phyloP scores from a whole-genome alignment of 2,797 vertebrate genomes.

The Myotis myotis region DNA sequence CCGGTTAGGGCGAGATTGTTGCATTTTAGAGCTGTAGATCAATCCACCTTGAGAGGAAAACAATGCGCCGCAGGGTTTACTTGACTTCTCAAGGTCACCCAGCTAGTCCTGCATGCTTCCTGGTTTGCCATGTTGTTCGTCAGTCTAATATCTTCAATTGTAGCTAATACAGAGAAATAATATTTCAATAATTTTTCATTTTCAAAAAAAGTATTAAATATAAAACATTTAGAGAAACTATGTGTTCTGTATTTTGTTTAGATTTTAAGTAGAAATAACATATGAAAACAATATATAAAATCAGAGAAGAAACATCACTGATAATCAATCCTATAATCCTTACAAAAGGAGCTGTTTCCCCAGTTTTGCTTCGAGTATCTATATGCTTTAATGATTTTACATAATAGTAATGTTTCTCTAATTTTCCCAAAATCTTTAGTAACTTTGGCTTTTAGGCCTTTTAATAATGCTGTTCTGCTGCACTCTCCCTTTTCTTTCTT shows the following conservation, averaged over 20 bases:
- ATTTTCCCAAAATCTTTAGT: neutral
- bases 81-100: neutral
- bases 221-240: neutral
- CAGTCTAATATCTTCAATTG: neutral
- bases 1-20: neutral
- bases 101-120: neutral
- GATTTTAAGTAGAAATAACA: conserved; percentile 23
- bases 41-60: conserved; percentile 1
- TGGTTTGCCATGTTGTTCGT: neutral
- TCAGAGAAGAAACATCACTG: neutral
- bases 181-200: neutral
- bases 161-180: neutral
- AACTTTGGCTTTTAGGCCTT: neutral
- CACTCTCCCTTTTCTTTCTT: neutral
- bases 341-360: conserved; percentile 3
- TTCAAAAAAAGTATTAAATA: neutral
- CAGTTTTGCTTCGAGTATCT: neutral
- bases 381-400: neutral
- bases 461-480: neutral
- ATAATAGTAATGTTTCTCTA: neutral
- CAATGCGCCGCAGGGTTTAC: neutral
- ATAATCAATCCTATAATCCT: neutral
- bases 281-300: neutral
- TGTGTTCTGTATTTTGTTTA: conserved; percentile 12
- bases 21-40: neutral